phyloP scores from a whole-genome alignment of 2,888 invertebrate species.

The Tachina grossa region DNA sequence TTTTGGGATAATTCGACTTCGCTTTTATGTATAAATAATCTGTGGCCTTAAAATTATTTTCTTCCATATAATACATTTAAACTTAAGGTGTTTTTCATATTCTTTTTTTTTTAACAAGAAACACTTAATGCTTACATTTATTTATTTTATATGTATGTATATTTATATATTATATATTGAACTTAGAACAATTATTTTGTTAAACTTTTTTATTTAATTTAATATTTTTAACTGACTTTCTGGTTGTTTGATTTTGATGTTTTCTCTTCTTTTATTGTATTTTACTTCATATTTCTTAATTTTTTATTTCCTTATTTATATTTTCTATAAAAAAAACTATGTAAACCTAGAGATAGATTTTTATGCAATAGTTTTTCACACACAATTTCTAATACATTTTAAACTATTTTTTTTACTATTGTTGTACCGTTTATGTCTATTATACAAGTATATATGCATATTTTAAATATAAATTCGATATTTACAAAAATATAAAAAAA shows the following conservation, averaged over 20 bases:
- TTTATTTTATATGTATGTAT: too few species aligned
- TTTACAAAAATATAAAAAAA: constrained; percentile 46
- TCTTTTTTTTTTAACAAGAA: constrained; percentile 62
- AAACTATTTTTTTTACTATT: constrained; percentile 27
- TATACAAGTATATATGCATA: background rate
- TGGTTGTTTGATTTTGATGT: constrained; percentile 33
- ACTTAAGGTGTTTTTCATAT: constrained; percentile 23
- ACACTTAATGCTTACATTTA: constrained; percentile 56
- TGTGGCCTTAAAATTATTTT: background rate
- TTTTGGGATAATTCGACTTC: too few species aligned
- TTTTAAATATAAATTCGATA: constrained; percentile 55
- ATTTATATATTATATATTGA: background rate
- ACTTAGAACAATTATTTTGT: constrained; percentile 46
- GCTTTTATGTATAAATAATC: background rate
- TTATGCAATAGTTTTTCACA: constrained; percentile 26
- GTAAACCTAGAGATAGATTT: constrained; percentile 25
- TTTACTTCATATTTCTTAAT: background rate
- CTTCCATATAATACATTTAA: constrained; percentile 40
- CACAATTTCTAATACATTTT: constrained; percentile 37
- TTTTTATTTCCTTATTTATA: background rate
- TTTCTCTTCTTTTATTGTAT: background rate
- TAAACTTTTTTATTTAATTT: constrained; percentile 15
- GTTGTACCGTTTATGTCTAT: constrained; percentile 15
- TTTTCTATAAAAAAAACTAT: background rate
- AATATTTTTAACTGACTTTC: constrained; percentile 28